These are phyloP conservation scores for Hypothenemus hampei DNA, from an alignment of 1,140 invertebrate species.

Conservation along the genomic window DNA sequence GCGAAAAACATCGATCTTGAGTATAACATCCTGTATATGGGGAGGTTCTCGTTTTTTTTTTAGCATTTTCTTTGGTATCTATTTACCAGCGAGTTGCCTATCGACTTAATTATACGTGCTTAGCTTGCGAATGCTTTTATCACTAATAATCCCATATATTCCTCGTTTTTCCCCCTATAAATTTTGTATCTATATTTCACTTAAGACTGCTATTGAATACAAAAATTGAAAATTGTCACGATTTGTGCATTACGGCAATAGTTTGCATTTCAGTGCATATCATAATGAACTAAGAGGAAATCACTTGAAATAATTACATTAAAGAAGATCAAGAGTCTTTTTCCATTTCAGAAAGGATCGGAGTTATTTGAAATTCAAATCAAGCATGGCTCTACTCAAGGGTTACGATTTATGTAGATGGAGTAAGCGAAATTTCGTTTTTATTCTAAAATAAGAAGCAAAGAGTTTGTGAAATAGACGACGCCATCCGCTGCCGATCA, in stretches of 20 bases:
- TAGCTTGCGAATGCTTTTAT: conserved; percentile 9
- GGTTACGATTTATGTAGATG: conserved; percentile 3
- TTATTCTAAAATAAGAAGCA: not conserved
- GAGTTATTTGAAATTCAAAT: conserved; percentile 6
- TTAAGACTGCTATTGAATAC: no score
- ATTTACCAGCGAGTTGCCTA: conserved; percentile 15
- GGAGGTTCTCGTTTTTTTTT: conserved; percentile 15
- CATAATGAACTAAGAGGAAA: no score
- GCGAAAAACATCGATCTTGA: not conserved
- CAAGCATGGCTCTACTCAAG: not conserved
- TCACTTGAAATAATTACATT: no score
- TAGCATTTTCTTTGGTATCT: conserved; percentile 17
- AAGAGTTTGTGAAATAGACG: no score
- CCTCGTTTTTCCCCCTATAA: not conserved
- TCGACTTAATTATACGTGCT: conserved; percentile 22
- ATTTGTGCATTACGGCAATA: no score
- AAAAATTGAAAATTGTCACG: no score
- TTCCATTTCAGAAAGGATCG: not conserved
- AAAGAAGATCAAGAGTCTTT: no score
- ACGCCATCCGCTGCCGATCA: no score
- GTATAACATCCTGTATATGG: not conserved
- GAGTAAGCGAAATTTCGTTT: conserved; percentile 6
- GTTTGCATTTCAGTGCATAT: no score
- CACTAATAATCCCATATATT: conserved; percentile 18
- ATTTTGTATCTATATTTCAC: no score